Percentiles rank a stretch among this genome's conserved stretches.
Conservation (phyloP, 2,113 vertebrate species). For the Hippocampus zosterae region DNA sequence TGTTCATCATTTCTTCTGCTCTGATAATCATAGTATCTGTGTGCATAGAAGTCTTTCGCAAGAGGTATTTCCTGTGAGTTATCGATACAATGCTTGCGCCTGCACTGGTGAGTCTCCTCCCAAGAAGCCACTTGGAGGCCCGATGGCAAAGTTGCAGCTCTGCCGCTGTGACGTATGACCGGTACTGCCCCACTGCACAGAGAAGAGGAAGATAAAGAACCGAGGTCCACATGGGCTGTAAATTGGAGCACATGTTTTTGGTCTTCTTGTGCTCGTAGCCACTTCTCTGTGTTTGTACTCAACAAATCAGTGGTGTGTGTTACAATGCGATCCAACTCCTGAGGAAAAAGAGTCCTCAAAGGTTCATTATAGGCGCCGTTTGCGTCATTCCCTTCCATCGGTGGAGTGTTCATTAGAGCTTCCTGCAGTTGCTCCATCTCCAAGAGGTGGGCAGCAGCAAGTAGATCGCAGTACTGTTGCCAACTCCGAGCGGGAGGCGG, state of each 20-base stretch:
- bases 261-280: neutral
- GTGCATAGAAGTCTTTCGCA: slow-evolving; percentile 1
- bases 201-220: neutral
- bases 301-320: neutral
- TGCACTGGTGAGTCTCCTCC: neutral
- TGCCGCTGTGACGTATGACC: slow-evolving; percentile 64
- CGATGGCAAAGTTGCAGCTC: neutral
- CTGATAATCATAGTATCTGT: neutral
- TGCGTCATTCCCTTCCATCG: neutral
- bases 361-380: neutral
- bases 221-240: neutral
- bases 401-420: slow-evolving; percentile 34
- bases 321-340: slow-evolving; percentile 2
- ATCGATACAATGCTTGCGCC: neutral
- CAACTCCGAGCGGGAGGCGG: slow-evolving; percentile 24
- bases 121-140: neutral
- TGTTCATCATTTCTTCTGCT: neutral
- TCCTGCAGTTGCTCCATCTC: slow-evolving; percentile 64
- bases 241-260: neutral
- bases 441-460: slow-evolving; percentile 58
- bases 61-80: neutral
- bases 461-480: slow-evolving; percentile 43
- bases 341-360: neutral
- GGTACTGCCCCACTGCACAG: slow-evolving; percentile 49
- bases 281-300: slow-evolving; percentile 3